Base-by-base conservation (phyloP, 2,888 invertebrate species). In the Leptinotarsa haldemani region DNA sequence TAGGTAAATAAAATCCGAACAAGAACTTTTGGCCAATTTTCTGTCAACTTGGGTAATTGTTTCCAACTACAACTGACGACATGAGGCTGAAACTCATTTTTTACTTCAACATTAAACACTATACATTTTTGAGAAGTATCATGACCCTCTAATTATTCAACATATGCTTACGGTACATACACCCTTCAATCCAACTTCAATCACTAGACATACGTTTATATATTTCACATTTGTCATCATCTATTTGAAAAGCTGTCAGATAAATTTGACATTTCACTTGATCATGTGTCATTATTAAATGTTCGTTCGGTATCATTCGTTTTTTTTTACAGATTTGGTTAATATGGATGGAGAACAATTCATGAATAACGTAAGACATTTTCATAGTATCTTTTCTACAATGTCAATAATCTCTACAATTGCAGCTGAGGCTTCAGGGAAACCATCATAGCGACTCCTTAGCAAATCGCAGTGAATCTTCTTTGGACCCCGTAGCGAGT, bases 291-390 rank as follows among this genome's bases (percentile, higher is more conserved):
- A 68, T 13, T 9, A 47, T 50, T 30, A 50, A 66, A 15, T 30
- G 46, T 64, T 40, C 40, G 40, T 20, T 63, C 25, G 25, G 22
- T 66, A 20, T 52, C 22, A 66, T 50, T 16, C 12, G 20, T 48
- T 22, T 65, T 50, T 65, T 50, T 18, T 25, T 20, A 16, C 4
- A 12, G 3, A 64, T 65, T 48, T 47, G n/a, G 68, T 20, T 47
- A 65, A 48, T 16, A 70, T 74, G 70, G 74, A 70, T 20, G 65
- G 53, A 47, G 68, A 74, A 56, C 67, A 74, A 74, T 74, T 68
- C 58, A 67, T 68, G 70, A 58, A 61, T 52, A 74, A 69, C 13
- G 74, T 74, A 69, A 74, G 74, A 40, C 30, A 50, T 22, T 47
- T 16, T 16, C 9, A 66, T 1, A 22, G 4, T 20, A 52, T 52